Evolutionary conservation across 2,888 invertebrate species (phyloP), one percentile per base, ranked within the genome.

Genomic region (Sepioteuthis lessoniana): DNA sequence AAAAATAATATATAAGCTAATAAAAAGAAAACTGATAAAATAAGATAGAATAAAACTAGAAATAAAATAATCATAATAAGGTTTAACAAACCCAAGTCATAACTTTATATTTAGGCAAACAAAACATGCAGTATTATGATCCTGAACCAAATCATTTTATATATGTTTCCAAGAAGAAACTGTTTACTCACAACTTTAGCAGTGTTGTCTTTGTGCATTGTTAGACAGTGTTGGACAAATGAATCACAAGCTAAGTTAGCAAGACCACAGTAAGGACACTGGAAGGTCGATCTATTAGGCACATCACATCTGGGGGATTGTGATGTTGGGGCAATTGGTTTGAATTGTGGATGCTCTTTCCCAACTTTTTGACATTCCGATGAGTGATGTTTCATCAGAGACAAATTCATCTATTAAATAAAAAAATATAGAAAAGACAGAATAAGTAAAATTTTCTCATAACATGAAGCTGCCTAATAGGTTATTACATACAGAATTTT

Each of bases 201-300:
- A 25, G 94, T 91, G n/a, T 95, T 95, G 35, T 95, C 50, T 28
- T 46, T 76, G 94, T 97, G 97, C 16, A 94, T 28, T 35, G 95
- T 94, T 60, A 96, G 96, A 95, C 97, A 97, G 94, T 97, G 97
- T 94, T 96, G 95, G 3, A 96, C 94, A 60, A 97, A 94, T n/a
- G 95, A 96, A 35, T 91, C 94, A 91, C 94, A 95, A 94, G 96
- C 96, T 25, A 97, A 94, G 94, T 97, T 96, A 19, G 94, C 91
- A 90, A 95, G 46, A 46, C 94, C 95, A 95, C 97, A 97, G 95
- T 96, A 96, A 1, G 97, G 97, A 95, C 97, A 97, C 37, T 94
- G 94, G 95, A 97, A 97, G 76, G 97, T 97, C 31, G 96, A 96
- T 94, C 97, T 95, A 94, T 97, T 97, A 2, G 96, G 96, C 16